Evolutionary conservation across 2,888 invertebrate species (phyloP), one percentile per base, ranked within the genome.

Genomic region (Drosophila niveifrons): DNA sequence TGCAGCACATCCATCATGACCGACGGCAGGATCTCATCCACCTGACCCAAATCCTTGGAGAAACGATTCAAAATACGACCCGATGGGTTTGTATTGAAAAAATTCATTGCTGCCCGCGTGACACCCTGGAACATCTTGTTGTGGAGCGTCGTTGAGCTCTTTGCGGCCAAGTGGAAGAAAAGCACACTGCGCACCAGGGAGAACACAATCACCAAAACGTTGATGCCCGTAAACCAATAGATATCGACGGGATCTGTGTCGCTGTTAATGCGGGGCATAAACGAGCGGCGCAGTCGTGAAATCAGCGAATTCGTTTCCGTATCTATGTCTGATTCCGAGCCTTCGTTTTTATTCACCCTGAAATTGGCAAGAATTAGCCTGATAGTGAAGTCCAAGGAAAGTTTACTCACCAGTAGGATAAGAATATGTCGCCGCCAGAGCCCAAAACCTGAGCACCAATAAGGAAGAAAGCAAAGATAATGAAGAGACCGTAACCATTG

Each of bases 31-130:
- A 92, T 89, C 76, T 93, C 93, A 75, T 93, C 93, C 91, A 94
- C 78, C 93, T 93, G 79, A 34, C 92, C 97, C 94, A 97, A 95
- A 89, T 98, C 98, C 92, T 98, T 98, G 0, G 97, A 96, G 92
- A 98, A 98, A 41, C 98, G 93, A 92, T 98, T 98, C 50, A 98
- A 93, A 80, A 98, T 96, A 39, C 96, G 93, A 0, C 96, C 96
- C 0, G 96, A 95, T 0, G 97, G 96, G 92, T 98, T 98, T 1
- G 95, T 94, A 90, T 97, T 97, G 93, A 98, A 98, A 93, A 98
- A 98, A 41, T 95, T 93, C 94, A 97, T 96, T 0, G 96, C 95
- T 0, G 97, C 96, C 39, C 95, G 94, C 2, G 97, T 96, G 15
- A 98, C 95, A 23, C 95, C 94, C 13, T 93, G 92, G 92, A 98